Evolutionary conservation across 2,888 invertebrate genomes (phyloP).

Genomic region (Agrotis puta): DNA sequence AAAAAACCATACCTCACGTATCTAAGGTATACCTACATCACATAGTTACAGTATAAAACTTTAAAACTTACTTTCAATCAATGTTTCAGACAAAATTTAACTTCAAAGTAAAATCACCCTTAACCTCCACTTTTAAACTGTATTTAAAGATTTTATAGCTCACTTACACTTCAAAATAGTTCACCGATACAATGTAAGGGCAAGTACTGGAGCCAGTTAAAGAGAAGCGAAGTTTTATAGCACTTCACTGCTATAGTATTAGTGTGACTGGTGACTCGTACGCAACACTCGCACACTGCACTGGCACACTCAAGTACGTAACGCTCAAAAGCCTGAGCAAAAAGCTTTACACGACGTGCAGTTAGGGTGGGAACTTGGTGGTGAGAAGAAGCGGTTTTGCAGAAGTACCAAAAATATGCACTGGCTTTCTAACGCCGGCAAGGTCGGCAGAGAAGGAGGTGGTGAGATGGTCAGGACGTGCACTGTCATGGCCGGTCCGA

Average conservation of each 20-base stretch:
- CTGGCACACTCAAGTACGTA: constrained; percentile 65
- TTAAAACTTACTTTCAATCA: background rate
- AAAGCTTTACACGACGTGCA: constrained; percentile 73
- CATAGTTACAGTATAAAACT: no score
- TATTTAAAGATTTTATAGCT: constrained; percentile 6
- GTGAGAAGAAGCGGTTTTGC: constrained; percentile 46
- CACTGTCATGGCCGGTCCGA: no score
- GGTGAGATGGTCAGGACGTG: no score
- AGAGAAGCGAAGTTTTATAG: constrained; percentile 7
- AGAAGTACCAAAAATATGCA: background rate
- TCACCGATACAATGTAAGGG: background rate
- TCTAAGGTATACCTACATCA: no score
- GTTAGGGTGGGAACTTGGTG: constrained; percentile 40
- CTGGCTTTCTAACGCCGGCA: no score
- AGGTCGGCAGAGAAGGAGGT: no score
- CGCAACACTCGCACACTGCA: constrained; percentile 41
- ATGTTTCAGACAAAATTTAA: background rate
- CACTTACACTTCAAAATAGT: background rate
- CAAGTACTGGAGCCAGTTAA: background rate
- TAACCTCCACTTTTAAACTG: background rate
- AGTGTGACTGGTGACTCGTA: constrained; percentile 13
- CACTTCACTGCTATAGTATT: background rate
- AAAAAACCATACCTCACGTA: no score
- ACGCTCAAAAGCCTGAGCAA: constrained; percentile 80
- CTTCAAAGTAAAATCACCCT: background rate